Evolutionary conservation across 1,140 invertebrate genomes (phyloP).

Genomic region (Campodea augens): DNA sequence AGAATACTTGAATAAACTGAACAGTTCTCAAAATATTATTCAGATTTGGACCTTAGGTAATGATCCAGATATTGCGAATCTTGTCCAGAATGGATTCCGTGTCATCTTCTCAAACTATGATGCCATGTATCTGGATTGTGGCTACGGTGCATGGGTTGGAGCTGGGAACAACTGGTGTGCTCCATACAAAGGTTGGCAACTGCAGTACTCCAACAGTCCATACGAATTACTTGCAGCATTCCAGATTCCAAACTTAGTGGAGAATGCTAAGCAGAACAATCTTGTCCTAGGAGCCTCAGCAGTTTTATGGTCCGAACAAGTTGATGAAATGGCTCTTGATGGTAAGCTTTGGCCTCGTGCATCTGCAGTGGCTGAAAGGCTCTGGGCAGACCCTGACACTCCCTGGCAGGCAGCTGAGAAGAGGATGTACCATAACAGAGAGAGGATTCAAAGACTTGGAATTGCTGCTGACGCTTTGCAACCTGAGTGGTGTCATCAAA

Average conservation of each 20-base stretch:
- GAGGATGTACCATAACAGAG: too few species aligned
- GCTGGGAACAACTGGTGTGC: conserved; percentile 13
- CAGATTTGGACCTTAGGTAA: conserved; percentile 15
- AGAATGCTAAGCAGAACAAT: too few species aligned
- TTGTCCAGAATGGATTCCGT: conserved; percentile 16
- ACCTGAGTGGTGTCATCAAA: too few species aligned
- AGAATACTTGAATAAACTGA: conserved; percentile 11
- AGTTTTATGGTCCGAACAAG: conserved; percentile 65
- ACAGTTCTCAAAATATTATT: conserved; percentile 20
- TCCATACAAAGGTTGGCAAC: conserved; percentile 19
- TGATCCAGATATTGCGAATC: conserved; percentile 11
- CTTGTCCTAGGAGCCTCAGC: conserved; percentile 47
- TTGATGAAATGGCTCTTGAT: too few species aligned
- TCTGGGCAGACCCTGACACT: too few species aligned
- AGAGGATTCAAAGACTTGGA: too few species aligned
- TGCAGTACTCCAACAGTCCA: conserved; percentile 16
- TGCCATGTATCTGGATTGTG: conserved; percentile 18
- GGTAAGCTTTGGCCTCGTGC: too few species aligned
- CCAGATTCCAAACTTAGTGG: too few species aligned
- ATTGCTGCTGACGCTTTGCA: too few species aligned
- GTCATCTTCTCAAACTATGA: conserved; percentile 17
- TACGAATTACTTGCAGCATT: conserved; percentile 10
- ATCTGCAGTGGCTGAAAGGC: too few species aligned
- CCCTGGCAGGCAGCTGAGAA: too few species aligned
- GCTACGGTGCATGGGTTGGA: conserved; percentile 16